Evolutionary conservation across 2,888 invertebrate genomes (phyloP), one percentile per base, ranked within the genome.

Genomic region (Zaprionus bogoriensis): DNA sequence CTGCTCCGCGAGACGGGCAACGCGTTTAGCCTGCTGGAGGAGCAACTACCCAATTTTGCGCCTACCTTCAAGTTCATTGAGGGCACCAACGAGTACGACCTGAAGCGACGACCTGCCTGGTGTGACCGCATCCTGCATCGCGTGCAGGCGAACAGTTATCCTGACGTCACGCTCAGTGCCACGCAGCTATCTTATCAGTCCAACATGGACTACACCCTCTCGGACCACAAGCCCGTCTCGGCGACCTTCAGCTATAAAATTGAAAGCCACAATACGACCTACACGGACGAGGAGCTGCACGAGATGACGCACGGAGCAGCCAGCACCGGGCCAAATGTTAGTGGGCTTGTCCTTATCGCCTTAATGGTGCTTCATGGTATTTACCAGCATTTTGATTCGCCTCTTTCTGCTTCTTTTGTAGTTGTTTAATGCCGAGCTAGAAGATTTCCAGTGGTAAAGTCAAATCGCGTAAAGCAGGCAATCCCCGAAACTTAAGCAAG

Each of bases 151-250:
- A 94, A 97, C 88, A 95, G 95, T 73, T 97, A 97, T 87, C 95
- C 96, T 74, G 95, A 96, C 83, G 93, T 96, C 17, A 94, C 94
- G 2, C 91, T 98, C 23, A 92, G 94, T 67, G 94, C 95, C 3
- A 93, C 95, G 41, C 94, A 96, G 76, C 88, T 94, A 52, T 94
- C 94, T 1, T 99, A 99, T 91, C 93, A 93, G 83, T 94, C 96
- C 83, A 93, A 97, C 89, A 93, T 94, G 0, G 92, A 92, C 58
- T 98, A 97, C 89, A 93, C 92, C 10, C 92, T 95, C 65, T 98
- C 98, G 81, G 99, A 99, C 91, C 99, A 99, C 91, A 97, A 96
- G 90, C 98, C 99, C 1, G 98, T 99, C 32, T 93, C 95, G 4
- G 95, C 95, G 10, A 94, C 95, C 82, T 96, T 96, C 89, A 68